Evolutionary conservation across 2,797 vertebrate species (phyloP).

Genomic region (Acipenser oxyrinchus): DNA sequence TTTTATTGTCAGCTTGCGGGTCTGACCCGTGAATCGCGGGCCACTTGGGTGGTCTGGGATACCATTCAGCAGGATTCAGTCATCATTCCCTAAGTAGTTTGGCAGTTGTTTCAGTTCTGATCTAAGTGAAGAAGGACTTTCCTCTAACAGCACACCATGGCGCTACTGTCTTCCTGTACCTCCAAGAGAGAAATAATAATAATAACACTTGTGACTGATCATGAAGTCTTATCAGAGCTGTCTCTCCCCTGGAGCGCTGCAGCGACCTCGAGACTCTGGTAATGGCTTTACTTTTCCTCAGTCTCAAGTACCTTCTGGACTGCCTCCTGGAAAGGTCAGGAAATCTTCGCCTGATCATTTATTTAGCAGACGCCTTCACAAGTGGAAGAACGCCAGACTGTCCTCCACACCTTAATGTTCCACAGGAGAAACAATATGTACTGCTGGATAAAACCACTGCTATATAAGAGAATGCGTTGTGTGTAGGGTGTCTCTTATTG

Average conservation of each 20-base stretch:
- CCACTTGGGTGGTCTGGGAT: too few species aligned
- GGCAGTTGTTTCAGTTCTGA: constrained; percentile 25
- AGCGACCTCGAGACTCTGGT: constrained; percentile 36
- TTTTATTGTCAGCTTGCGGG: too few species aligned
- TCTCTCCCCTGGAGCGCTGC: constrained; percentile 33
- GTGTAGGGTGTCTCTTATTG: too few species aligned
- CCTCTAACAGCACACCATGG: constrained; percentile 2
- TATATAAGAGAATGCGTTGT: too few species aligned
- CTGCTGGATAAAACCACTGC: too few species aligned
- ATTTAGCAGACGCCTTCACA: not conserved
- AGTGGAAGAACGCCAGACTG: not conserved
- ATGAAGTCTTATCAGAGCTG: constrained; percentile 38
- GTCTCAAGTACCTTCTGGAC: constrained; percentile 37
- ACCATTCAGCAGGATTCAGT: too few species aligned
- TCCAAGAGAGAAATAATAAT: too few species aligned
- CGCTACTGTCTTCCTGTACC: constrained; percentile 34
- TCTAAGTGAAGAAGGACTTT: constrained; percentile 21
- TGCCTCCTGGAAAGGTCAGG: constrained; percentile 4
- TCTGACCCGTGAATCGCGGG: too few species aligned
- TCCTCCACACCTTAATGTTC: not conserved
- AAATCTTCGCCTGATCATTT: not conserved
- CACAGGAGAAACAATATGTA: not conserved
- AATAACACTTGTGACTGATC: not conserved
- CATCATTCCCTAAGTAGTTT: constrained; percentile 23
- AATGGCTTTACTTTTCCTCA: constrained; percentile 1